Percentiles rank a stretch among this genome's conserved stretches.
These are phyloP conservation scores for Alviniconcha strummeri DNA, from an alignment of 2,888 invertebrate species.

Conservation along the genomic window DNA sequence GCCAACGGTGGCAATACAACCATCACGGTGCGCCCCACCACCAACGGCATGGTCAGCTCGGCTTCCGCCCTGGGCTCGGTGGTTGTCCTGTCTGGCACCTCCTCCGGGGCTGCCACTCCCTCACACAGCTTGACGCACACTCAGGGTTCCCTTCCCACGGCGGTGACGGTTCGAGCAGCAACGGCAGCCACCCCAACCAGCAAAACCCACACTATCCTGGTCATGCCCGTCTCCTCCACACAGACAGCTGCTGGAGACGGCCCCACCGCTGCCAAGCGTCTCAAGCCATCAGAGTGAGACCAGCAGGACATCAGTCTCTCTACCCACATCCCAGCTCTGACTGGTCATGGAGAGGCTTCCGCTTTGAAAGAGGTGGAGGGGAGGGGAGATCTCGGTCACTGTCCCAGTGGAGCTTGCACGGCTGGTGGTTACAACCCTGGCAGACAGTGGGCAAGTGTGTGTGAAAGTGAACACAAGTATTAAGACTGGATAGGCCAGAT, in stretches of 20 bases:
- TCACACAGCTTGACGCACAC: constrained; percentile 44
- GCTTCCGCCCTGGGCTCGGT: constrained; percentile 44
- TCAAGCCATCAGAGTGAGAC: constrained; percentile 47
- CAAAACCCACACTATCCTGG: constrained; percentile 65
- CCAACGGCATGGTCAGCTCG: constrained; percentile 47
- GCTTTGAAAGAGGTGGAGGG: too few species aligned
- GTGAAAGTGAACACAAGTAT: too few species aligned
- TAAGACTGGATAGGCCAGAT: too few species aligned
- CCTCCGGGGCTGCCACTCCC: constrained; percentile 45
- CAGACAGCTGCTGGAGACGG: constrained; percentile 49
- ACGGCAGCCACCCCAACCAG: constrained; percentile 48
- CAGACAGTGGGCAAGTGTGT: too few species aligned
- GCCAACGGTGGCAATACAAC: constrained; percentile 33
- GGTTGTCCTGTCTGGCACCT: constrained; percentile 58
- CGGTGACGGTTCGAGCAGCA: constrained; percentile 60
- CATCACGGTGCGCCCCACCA: constrained; percentile 41
- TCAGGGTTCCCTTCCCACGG: constrained; percentile 51
- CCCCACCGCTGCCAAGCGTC: constrained; percentile 54
- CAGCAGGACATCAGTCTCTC: not conserved
- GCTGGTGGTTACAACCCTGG: too few species aligned
- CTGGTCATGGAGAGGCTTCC: too few species aligned
- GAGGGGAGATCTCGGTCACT: too few species aligned
- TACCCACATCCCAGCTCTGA: too few species aligned
- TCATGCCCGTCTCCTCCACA: constrained; percentile 64
- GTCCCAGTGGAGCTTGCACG: too few species aligned